Percentiles rank a stretch among this genome's conserved stretches.
Evolutionary conservation across 2,797 vertebrate genomes (phyloP).

Genomic region (Platyrinchus mystaceus): DNA sequence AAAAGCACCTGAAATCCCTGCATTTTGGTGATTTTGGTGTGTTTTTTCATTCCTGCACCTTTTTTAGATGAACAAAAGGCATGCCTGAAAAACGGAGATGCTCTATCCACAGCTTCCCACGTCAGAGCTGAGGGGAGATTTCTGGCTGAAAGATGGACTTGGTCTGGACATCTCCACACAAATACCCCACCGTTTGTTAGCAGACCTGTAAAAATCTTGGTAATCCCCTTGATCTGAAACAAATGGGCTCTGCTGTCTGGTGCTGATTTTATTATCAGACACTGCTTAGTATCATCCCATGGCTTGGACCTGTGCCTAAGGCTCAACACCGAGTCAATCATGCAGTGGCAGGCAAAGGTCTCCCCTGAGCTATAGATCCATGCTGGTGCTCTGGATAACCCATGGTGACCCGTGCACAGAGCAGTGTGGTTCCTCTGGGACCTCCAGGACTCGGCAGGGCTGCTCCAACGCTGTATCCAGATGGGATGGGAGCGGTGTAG

Average conservation of each 20-base stretch:
- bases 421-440: neutral
- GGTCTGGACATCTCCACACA: neutral
- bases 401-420: neutral
- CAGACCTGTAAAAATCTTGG: constrained; percentile 32
- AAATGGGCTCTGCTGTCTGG: constrained; percentile 47
- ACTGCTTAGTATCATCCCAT: constrained; percentile 39
- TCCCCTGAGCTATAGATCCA: neutral
- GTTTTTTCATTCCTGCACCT: neutral
- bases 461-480: neutral
- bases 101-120: neutral
- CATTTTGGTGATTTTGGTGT: neutral
- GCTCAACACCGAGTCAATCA: neutral
- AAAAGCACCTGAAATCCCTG: neutral
- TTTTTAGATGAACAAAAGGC: neutral
- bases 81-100: neutral
- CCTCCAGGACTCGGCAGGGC: neutral
- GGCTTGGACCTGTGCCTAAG: constrained; percentile 9
- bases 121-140: neutral
- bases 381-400: neutral
- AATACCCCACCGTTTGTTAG: constrained; percentile 1
- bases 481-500: neutral
- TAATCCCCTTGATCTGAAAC: constrained; percentile 53
- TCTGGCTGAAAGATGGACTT: constrained; percentile 10
- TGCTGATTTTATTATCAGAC: constrained; percentile 61
- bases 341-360: neutral